These are phyloP conservation scores for Calosoma granatense DNA, from an alignment of 1,140 invertebrate genomes.

Conservation along the genomic window DNA sequence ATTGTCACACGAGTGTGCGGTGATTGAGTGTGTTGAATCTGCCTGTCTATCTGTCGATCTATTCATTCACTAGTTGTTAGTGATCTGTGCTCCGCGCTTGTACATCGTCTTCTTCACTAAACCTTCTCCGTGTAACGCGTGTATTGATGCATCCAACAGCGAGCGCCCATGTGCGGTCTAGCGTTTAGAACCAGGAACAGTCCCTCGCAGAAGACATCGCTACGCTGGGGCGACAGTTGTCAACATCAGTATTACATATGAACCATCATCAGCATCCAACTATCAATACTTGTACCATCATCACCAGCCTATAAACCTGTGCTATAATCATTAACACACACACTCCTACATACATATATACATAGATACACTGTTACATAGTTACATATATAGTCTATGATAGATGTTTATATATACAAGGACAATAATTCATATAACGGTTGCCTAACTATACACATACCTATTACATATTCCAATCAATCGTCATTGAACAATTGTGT, in stretches of 20 bases:
- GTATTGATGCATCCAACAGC: slow-evolving; percentile 13
- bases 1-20: too few relatives aligned
- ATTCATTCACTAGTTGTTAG: too few relatives aligned
- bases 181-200: slow-evolving; percentile 89
- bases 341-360: neutral
- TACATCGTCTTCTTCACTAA: neutral
- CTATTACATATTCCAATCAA: too few relatives aligned
- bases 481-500: too few relatives aligned
- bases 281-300: neutral
- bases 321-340: neutral
- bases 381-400: too few relatives aligned
- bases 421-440: too few relatives aligned
- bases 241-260: too few relatives aligned
- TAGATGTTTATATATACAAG: too few relatives aligned
- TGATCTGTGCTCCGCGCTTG: too few relatives aligned
- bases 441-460: too few relatives aligned
- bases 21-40: too few relatives aligned
- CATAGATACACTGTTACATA: neutral
- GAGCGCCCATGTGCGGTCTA: slow-evolving; percentile 80
- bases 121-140: slow-evolving; percentile 4
- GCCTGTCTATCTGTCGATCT: too few relatives aligned
- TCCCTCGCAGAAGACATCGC: slow-evolving; percentile 88
- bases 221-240: slow-evolving; percentile 89
- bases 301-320: neutral
- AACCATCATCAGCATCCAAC: neutral